Percentiles rank a stretch among this genome's conserved stretches.
Conservation (phyloP, 2,888 invertebrate species). For the Petrolisthes manimaculis region DNA sequence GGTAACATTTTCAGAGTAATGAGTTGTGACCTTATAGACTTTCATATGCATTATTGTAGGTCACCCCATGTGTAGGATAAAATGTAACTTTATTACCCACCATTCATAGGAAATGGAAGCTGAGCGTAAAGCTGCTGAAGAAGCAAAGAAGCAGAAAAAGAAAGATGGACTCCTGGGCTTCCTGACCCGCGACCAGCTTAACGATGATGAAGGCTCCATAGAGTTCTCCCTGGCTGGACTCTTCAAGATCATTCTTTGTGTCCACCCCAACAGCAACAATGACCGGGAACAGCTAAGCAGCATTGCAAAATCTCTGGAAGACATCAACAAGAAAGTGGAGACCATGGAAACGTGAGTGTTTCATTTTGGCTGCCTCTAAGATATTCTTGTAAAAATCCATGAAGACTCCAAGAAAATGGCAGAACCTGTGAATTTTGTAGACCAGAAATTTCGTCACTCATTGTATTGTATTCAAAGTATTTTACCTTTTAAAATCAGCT, state of each 20-base stretch:
- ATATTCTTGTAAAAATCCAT: background rate
- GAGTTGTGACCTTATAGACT: background rate
- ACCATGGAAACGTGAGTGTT: slow-evolving; percentile 76
- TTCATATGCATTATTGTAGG: background rate
- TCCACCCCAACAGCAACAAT: slow-evolving; percentile 88
- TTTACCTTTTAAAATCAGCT: background rate
- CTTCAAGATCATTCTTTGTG: slow-evolving; percentile 90
- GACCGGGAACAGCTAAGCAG: slow-evolving; percentile 87
- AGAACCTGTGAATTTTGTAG: background rate
- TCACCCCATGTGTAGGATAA: background rate
- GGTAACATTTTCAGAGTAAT: background rate
- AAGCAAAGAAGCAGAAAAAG: slow-evolving; percentile 84
- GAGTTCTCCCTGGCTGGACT: slow-evolving; percentile 90
- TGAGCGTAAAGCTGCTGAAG: slow-evolving; percentile 86
- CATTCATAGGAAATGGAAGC: slow-evolving; percentile 82
- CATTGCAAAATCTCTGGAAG: slow-evolving; percentile 86
- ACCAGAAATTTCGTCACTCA: background rate
- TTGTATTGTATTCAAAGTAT: no score
- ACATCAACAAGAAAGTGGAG: slow-evolving; percentile 83
- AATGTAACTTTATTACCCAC: background rate
- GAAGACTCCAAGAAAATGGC: background rate
- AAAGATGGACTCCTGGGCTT: slow-evolving; percentile 79
- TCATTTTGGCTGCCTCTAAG: background rate
- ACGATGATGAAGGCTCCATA: slow-evolving; percentile 86
- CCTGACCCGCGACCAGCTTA: slow-evolving; percentile 73